Percentiles rank a stretch among this genome's conserved stretches.
Evolutionary conservation across 2,888 invertebrate genomes (phyloP).

Genomic region (Rambutsinella grinnellia): DNA sequence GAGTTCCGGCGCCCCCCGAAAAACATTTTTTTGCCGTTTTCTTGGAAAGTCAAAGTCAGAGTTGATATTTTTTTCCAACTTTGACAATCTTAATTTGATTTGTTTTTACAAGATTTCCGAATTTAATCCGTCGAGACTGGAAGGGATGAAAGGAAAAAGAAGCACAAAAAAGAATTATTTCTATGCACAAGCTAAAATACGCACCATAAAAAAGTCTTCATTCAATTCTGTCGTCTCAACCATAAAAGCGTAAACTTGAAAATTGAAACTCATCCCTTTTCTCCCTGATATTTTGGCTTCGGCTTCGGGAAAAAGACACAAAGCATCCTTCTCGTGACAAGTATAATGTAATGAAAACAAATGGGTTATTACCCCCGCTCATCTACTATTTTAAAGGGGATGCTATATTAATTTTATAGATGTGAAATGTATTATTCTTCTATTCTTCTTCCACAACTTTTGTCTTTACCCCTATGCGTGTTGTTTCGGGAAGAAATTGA

Average conservation of each 20-base stretch:
- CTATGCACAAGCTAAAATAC: background rate
- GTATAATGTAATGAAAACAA: conserved; percentile 48
- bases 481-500: no score
- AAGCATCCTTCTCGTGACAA: conserved; percentile 38
- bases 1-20: no score
- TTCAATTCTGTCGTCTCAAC: background rate
- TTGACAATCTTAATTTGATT: conserved; percentile 40
- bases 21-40: no score
- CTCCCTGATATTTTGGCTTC: no score
- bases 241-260: conserved; percentile 2
- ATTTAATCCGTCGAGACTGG: conserved; percentile 34
- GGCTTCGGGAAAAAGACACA: conserved; percentile 17
- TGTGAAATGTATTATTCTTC: no score
- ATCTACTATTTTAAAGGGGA: no score
- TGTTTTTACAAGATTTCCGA: conserved; percentile 38
- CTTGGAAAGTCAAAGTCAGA: no score
- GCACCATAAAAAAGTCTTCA: background rate
- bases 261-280: no score
- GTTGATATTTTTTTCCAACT: no score
- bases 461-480: no score
- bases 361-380: conserved; percentile 45
- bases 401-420: no score
- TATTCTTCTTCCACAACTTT: no score
- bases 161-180: background rate
- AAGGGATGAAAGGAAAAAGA: background rate